These are phyloP conservation scores for Drosophila rubida DNA, from an alignment of 2,888 invertebrate genomes.

Conservation along the genomic window DNA sequence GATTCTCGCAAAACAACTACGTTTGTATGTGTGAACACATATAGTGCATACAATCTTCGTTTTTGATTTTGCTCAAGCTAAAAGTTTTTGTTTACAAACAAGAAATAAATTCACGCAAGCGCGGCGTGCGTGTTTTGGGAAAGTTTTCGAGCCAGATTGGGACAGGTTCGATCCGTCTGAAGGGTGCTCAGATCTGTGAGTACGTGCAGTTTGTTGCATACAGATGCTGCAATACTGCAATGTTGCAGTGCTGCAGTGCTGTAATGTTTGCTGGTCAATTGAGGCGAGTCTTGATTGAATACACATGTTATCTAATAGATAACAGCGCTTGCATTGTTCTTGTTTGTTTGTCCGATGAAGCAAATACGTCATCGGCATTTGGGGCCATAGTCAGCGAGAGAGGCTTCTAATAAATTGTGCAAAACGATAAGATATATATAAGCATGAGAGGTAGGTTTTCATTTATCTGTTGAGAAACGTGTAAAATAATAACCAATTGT, in stretches of 20 bases:
- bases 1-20: neutral
- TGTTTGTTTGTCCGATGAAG: constrained; percentile 35
- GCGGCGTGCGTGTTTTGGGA: constrained; percentile 62
- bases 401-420: constrained; percentile 36
- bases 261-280: constrained; percentile 34
- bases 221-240: neutral
- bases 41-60: constrained; percentile 2
- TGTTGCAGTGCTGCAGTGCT: constrained; percentile 8
- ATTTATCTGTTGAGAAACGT: constrained; percentile 21
- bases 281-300: constrained; percentile 38
- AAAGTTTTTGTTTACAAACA: constrained; percentile 37
- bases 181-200: constrained; percentile 3
- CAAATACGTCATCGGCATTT: constrained; percentile 30
- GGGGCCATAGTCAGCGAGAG: constrained; percentile 25
- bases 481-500: constrained; percentile 14
- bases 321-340: constrained; percentile 33
- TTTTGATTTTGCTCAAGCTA: neutral
- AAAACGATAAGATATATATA: constrained; percentile 55
- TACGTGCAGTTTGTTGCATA: constrained; percentile 16
- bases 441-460: constrained; percentile 1
- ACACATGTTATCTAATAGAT: constrained; percentile 50
- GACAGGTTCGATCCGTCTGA: constrained; percentile 7
- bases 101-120: constrained; percentile 45
- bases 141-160: constrained; percentile 24
- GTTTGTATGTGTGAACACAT: neutral